These are phyloP conservation scores for Chiloscyllium plagiosum DNA, from an alignment of 2,113 vertebrate species.

Conservation along the genomic window DNA sequence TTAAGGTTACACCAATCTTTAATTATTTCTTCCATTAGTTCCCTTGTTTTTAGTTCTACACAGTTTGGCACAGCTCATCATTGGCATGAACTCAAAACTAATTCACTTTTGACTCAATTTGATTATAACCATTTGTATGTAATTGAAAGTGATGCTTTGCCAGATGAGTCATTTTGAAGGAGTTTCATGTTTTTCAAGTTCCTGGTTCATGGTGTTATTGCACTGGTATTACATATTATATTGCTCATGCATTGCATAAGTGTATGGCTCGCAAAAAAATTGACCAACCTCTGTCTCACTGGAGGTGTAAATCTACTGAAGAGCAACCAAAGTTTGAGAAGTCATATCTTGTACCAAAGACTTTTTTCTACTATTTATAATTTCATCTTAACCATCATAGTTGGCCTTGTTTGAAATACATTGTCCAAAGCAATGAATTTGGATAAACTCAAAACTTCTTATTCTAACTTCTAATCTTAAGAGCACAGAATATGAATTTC, in stretches of 20 bases:
- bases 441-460: neutral
- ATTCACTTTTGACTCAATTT: neutral
- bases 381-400: neutral
- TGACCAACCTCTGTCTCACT: too few species aligned
- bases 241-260: neutral
- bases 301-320: neutral
- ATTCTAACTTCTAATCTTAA: neutral
- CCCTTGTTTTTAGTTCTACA: neutral
- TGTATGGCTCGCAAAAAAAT: neutral
- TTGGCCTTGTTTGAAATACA: neutral
- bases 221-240: too few species aligned
- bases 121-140: neutral
- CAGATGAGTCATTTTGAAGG: neutral
- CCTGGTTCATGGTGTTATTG: neutral
- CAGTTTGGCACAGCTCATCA: conserved; percentile 30
- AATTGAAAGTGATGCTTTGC: neutral
- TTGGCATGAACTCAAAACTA: conserved; percentile 7
- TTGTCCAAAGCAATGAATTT: neutral
- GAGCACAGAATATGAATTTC: neutral
- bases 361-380: neutral
- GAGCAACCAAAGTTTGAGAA: neutral
- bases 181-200: neutral
- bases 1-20: conserved; percentile 32
- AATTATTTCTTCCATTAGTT: conserved; percentile 12
- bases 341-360: neutral